Evolutionary conservation across 2,888 invertebrate species (phyloP).

Genomic region (Drosophila lacicola): DNA sequence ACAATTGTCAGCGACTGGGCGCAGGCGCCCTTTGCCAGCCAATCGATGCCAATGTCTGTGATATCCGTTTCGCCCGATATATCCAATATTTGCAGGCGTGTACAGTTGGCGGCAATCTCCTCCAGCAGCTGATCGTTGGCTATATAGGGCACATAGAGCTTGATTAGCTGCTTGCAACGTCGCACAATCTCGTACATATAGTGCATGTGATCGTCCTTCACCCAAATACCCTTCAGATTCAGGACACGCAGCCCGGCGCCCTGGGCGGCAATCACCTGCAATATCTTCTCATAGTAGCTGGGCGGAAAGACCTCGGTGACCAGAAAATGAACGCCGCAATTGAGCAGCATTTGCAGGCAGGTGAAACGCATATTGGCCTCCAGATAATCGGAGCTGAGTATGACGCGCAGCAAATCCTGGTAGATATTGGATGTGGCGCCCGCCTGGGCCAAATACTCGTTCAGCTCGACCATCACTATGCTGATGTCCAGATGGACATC

Average conservation of each 20-base stretch:
- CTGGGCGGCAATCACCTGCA: constrained; percentile 88
- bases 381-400: constrained; percentile 88
- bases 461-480: constrained; percentile 87
- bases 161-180: constrained; percentile 87
- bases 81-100: constrained; percentile 87
- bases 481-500: constrained; percentile 87
- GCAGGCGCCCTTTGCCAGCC: constrained; percentile 86
- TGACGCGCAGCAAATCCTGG: constrained; percentile 89
- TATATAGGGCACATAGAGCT: constrained; percentile 89
- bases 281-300: constrained; percentile 89
- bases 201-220: constrained; percentile 89
- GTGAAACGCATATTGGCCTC: constrained; percentile 89
- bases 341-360: constrained; percentile 88
- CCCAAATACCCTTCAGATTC: constrained; percentile 91
- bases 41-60: constrained; percentile 88
- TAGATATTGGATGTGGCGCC: constrained; percentile 89
- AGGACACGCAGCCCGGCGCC: constrained; percentile 88
- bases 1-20: constrained; percentile 87
- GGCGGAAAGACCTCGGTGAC: constrained; percentile 90
- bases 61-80: constrained; percentile 90
- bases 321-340: constrained; percentile 88
- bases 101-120: constrained; percentile 87
- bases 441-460: constrained; percentile 87
- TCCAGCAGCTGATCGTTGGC: constrained; percentile 89
- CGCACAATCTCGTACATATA: constrained; percentile 88